Base-by-base conservation (phyloP, 2,888 invertebrate species). In the Spisula solida region DNA sequence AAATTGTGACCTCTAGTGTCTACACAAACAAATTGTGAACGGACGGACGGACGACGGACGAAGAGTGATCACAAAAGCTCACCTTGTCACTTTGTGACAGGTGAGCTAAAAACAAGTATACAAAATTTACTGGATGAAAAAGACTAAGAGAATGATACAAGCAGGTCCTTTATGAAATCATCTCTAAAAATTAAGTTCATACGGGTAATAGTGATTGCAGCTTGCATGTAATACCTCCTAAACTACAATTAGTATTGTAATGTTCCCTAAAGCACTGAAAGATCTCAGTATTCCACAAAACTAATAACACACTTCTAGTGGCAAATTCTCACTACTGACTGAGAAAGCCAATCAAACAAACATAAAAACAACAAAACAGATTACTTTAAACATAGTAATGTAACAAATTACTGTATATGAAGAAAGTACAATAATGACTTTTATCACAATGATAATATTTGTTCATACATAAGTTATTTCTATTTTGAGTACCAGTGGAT, bases 361-460 rank as follows among this genome's bases (percentile, higher is more conserved):
- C 25, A 60, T 8, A 60, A 25, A 25, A 75, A 34, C 31, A 34
- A 34, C 31, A 75, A 31, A 75, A 75, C n/a, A 12, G 31, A 75
- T 75, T 34, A 75, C 75, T 16, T 75, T 75, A 34, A 75, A 70
- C 29, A 70, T 31, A 31, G 31, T 70, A 29, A 70, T 70, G 75
- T 34, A 10, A 75, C 18, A 75, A 16, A 75, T 6, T 51, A 41
- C 2, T 51, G 16, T 51, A 51, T 16, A 51, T 51, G 51, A 60
- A 12, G 14, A 75, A 18, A 75, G 18, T 29, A 31, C 75, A 31
- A 14, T 31, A 31, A 34, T 34, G 18, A 31, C 31, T 34, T 75
- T 34, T 66, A n/a, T 75, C 75, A 34, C 75, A 75, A 75, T 75
- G 14, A 75, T 34, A 75, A 75, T 75, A 41, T 75, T 75, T 16